Evolutionary conservation across 1,140 invertebrate species (phyloP).

Genomic region (Scaptodrosophila lebanonensis): DNA sequence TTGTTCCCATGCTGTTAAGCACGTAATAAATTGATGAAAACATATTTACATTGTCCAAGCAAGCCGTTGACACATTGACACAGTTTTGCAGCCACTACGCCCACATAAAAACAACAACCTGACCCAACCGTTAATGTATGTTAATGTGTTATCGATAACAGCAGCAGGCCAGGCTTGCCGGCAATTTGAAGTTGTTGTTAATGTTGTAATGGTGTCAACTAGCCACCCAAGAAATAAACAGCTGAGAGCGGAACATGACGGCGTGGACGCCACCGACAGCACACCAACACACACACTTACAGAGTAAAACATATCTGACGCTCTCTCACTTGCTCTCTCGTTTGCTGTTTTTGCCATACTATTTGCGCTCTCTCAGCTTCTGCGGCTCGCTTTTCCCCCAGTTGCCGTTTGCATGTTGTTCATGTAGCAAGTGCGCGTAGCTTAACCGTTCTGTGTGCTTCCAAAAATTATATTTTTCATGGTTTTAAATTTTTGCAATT

Average conservation of each 20-base stretch:
- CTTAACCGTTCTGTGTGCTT: constrained; percentile 12
- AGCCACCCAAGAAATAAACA: no score
- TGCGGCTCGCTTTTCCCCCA: constrained; percentile 33
- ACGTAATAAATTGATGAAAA: constrained; percentile 32
- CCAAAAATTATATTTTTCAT: constrained; percentile 25
- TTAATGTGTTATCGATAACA: constrained; percentile 44
- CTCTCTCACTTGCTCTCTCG: not conserved
- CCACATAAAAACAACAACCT: constrained; percentile 5
- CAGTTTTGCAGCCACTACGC: constrained; percentile 24
- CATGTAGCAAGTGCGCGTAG: constrained; percentile 50
- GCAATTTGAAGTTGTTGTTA: constrained; percentile 7
- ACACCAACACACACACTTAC: no score
- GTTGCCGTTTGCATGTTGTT: constrained; percentile 50
- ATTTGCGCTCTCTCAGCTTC: constrained; percentile 29
- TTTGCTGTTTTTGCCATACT: constrained; percentile 6
- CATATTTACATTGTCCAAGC: constrained; percentile 16
- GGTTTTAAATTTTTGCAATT: constrained; percentile 12
- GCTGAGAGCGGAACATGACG: no score
- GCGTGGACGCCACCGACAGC: no score
- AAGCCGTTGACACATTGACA: constrained; percentile 55
- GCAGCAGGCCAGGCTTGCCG: constrained; percentile 28
- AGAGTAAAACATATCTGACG: not conserved
- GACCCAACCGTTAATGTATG: constrained; percentile 5
- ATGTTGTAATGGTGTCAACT: no score
- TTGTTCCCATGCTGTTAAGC: no score